These are phyloP conservation scores for Aurelia coerulea DNA, from an alignment of 30 jellyfish, hydroid and myxozoan species.

Conservation along the genomic window DNA sequence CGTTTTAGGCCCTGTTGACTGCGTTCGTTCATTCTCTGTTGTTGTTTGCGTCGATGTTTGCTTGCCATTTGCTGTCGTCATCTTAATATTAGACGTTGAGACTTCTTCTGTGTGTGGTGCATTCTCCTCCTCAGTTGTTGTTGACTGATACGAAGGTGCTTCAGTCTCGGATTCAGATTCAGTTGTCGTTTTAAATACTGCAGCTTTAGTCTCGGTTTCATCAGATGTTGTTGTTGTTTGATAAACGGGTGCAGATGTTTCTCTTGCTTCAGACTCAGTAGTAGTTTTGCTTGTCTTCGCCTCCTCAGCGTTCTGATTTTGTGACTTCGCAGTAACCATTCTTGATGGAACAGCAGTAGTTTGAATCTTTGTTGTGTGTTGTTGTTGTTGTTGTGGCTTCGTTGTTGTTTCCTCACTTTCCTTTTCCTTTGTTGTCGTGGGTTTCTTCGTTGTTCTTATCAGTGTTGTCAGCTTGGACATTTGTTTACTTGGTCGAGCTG, in stretches of 20 bases:
- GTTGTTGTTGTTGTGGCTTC: not conserved
- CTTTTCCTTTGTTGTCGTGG: conserved; percentile 1
- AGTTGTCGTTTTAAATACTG: not conserved
- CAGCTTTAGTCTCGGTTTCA: conserved; percentile 3
- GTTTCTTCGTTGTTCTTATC: conserved; percentile 15
- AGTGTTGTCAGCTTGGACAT: conserved; percentile 3
- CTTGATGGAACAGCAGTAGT: no score
- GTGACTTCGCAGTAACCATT: not conserved
- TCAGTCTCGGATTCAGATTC: not conserved
- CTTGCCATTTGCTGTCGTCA: conserved; percentile 4
- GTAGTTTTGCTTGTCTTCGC: conserved; percentile 15
- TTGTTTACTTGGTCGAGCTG: not conserved
- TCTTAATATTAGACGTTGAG: conserved; percentile 35
- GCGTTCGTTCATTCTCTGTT: no score
- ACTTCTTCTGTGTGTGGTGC: conserved; percentile 31
- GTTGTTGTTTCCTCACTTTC: conserved; percentile 8
- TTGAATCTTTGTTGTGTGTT: not conserved
- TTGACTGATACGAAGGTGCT: not conserved
- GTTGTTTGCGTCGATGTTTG: not conserved
- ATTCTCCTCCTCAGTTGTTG: conserved; percentile 19
- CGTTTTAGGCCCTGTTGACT: not conserved
- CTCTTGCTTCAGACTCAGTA: conserved; percentile 8
- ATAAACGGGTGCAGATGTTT: conserved; percentile 15
- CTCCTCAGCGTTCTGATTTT: not conserved
- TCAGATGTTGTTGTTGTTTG: not conserved